phyloP scores from a whole-genome alignment of 1,140 invertebrate species.

The Oscheius sp. region DNA sequence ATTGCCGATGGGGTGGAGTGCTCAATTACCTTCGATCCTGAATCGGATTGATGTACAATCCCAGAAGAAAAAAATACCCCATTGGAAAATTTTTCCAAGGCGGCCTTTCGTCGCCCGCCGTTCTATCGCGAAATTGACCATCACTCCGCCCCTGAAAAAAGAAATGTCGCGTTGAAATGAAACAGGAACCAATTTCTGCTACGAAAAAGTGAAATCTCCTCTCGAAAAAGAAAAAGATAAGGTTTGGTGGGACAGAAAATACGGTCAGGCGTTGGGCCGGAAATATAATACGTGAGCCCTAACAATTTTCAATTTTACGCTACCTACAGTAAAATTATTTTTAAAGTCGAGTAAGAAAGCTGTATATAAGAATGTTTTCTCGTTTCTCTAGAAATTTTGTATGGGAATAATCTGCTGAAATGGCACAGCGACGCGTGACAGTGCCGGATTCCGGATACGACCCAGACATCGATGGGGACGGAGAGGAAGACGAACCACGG shows the following conservation, averaged over 20 bases:
- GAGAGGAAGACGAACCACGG: not conserved
- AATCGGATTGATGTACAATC: not conserved
- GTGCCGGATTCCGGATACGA: not conserved
- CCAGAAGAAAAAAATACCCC: not conserved
- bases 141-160: not conserved
- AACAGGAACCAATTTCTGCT: not conserved
- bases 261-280: too few relatives aligned
- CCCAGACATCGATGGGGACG: not conserved
- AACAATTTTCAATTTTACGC: too few relatives aligned
- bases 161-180: not conserved
- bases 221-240: not conserved
- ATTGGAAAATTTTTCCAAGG: not conserved
- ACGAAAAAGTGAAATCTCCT: not conserved
- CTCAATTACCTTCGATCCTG: slow-evolving; percentile 6
- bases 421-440: not conserved
- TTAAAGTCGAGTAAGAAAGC: too few relatives aligned
- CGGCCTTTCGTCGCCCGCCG: not conserved
- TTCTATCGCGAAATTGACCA: slow-evolving; percentile 1
- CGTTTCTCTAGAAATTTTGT: too few relatives aligned
- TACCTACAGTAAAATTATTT: too few relatives aligned
- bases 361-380: too few relatives aligned
- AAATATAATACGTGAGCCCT: too few relatives aligned
- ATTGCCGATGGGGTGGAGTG: slow-evolving; percentile 38
- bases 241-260: not conserved
- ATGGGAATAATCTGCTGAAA: too few relatives aligned